phyloP scores from a whole-genome alignment of 2,797 vertebrate genomes.

The Mastacembelus armatus region DNA sequence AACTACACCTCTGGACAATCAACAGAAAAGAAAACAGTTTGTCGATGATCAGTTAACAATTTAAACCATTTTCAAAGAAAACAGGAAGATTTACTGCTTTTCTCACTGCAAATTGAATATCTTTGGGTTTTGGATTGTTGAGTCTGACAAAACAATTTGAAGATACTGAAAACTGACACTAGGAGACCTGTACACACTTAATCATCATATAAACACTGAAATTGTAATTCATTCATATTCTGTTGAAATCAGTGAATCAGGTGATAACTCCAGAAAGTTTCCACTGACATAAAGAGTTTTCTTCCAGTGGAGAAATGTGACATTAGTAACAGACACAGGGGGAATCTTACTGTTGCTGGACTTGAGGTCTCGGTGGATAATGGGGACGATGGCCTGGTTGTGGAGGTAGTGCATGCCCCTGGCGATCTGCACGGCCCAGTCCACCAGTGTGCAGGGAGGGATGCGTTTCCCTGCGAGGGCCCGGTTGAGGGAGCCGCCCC shows the following conservation, averaged over 20 bases:
- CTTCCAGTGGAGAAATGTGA: neutral
- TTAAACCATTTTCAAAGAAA: neutral
- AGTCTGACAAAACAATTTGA: neutral
- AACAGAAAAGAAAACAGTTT: too few relatives aligned
- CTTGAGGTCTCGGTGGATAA: constrained; percentile 97
- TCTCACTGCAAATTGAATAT: neutral
- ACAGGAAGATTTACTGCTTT: neutral
- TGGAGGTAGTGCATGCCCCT: constrained; percentile 96
- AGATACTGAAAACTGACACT: neutral
- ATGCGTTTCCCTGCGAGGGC: constrained; percentile 95
- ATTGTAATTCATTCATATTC: neutral
- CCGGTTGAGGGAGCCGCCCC: constrained; percentile 93
- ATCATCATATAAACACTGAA: neutral
- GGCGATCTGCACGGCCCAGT: constrained; percentile 98
- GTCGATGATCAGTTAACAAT: accelerated
- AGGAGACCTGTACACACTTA: neutral
- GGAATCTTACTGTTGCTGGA: constrained; percentile 97
- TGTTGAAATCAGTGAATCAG: too few relatives aligned
- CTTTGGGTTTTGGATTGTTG: neutral
- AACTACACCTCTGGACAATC: too few relatives aligned
- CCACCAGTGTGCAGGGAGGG: constrained; percentile 94
- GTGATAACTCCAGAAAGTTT: neutral
- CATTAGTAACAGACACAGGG: neutral
- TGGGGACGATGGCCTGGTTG: constrained; percentile 93
- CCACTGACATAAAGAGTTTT: neutral